phyloP scores from a whole-genome alignment of 30 jellyfish, hydroid and myxozoan species.

The Hydractinia echinata region DNA sequence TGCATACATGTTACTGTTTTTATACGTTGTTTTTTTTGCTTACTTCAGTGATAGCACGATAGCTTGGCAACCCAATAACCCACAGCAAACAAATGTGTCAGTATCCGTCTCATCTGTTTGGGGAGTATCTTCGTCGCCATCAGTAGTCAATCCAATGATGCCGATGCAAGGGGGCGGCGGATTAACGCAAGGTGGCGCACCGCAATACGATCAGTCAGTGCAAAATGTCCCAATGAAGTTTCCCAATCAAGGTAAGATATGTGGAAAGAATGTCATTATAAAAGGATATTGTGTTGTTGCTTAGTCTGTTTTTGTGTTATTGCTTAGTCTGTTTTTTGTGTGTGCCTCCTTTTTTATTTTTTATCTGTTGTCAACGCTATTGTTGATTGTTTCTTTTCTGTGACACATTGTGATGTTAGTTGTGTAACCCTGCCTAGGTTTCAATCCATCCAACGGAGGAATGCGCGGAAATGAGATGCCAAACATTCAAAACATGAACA shows the following conservation, averaged over 20 bases:
- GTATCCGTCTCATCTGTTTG: conserved; percentile 97
- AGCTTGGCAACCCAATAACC: conserved; percentile 95
- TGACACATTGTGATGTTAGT: neutral
- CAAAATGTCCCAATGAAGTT: conserved; percentile 34
- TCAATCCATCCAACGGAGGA: conserved; percentile 21
- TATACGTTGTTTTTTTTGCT: neutral
- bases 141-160: conserved; percentile 50
- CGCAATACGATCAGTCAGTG: conserved; percentile 37
- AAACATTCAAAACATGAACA: conserved; percentile 22
- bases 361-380: neutral
- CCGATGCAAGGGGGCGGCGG: conserved; percentile 31
- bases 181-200: conserved; percentile 5
- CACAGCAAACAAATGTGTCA: conserved; percentile 64
- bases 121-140: conserved; percentile 84
- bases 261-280: neutral
- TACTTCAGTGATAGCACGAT: conserved; percentile 76
- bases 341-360: neutral
- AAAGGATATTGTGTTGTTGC: neutral
- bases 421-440: conserved; percentile 12
- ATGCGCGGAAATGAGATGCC: conserved; percentile 34
- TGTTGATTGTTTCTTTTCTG: neutral
- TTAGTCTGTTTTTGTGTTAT: neutral
- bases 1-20: too few relatives aligned
- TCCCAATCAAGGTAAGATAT: conserved; percentile 22
- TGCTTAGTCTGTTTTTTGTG: too few relatives aligned